A percentile compares a stretch with the other conserved stretches of the same genome.
Evolutionary conservation across 2,113 vertebrate species (phyloP).

Genomic region (Actenoides lindsayi): DNA sequence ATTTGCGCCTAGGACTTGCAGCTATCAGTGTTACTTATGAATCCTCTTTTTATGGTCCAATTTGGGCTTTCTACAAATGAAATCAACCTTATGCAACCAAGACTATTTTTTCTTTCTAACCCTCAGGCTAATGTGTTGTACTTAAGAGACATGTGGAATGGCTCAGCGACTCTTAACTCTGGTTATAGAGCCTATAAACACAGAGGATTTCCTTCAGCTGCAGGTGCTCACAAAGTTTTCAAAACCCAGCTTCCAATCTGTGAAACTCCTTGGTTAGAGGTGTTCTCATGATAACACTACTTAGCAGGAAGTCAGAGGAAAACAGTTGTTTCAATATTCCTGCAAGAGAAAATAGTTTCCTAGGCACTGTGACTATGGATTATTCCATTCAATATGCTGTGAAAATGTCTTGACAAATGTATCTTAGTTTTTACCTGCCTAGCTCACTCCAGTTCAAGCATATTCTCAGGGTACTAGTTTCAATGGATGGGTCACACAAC

Average conservation of each 20-base stretch:
- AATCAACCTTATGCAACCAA: not conserved
- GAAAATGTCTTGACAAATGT: not conserved
- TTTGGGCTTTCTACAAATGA: not conserved
- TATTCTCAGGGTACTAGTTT: conserved; percentile 11
- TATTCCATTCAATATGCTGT: not conserved
- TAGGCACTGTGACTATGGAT: not conserved
- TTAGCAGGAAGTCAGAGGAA: not conserved
- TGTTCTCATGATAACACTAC: not conserved
- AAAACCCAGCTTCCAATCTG: not conserved
- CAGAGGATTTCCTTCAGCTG: not conserved
- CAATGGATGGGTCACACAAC: not conserved
- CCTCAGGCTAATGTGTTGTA: not conserved
- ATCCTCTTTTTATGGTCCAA: not conserved
- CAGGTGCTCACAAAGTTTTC: not conserved
- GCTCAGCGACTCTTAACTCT: not conserved
- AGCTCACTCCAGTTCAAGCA: not conserved
- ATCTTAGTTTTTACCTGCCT: not conserved
- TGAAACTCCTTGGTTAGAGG: not conserved
- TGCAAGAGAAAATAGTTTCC: not conserved
- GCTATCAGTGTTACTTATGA: not conserved
- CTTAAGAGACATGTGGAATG: rapidly evolving
- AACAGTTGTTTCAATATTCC: not conserved
- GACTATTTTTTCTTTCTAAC: not conserved
- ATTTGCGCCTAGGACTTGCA: not conserved
- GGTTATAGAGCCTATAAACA: not conserved